phyloP scores from a whole-genome alignment of 2,113 vertebrate species.

The Thomomys bottae region DNA sequence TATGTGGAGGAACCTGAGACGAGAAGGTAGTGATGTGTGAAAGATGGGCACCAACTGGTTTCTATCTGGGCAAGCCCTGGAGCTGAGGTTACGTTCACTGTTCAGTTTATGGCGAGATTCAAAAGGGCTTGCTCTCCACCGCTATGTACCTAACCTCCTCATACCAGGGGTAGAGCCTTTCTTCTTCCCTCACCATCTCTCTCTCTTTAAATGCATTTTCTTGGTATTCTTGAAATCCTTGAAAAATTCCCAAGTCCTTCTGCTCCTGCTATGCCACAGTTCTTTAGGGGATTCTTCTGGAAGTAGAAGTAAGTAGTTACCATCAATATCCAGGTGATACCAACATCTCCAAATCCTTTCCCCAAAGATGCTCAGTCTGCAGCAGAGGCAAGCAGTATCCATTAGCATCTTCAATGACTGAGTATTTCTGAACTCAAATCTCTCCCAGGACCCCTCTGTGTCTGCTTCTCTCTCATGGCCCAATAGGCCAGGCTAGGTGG shows the following conservation, averaged over 20 bases:
- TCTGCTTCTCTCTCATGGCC: background rate
- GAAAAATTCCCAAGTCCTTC: background rate
- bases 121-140: slow-evolving; percentile 37
- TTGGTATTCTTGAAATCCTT: background rate
- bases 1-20: background rate
- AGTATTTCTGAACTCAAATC: background rate
- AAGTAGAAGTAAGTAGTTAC: background rate
- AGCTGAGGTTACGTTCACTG: background rate
- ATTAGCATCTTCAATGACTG: background rate
- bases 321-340: background rate
- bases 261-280: background rate
- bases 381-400: background rate
- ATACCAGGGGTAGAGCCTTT: slow-evolving; percentile 2
- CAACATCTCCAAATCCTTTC: background rate
- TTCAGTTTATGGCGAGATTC: background rate
- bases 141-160: background rate
- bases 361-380: background rate
- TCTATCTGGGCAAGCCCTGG: background rate
- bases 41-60: background rate
- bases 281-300: background rate
- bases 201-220: slow-evolving; percentile 13
- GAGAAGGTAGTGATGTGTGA: background rate
- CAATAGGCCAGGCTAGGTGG: background rate
- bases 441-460: background rate
- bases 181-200: background rate